Conservation (phyloP, 2,797 vertebrate genomes). For the Hypotaenidia okinawae region DNA sequence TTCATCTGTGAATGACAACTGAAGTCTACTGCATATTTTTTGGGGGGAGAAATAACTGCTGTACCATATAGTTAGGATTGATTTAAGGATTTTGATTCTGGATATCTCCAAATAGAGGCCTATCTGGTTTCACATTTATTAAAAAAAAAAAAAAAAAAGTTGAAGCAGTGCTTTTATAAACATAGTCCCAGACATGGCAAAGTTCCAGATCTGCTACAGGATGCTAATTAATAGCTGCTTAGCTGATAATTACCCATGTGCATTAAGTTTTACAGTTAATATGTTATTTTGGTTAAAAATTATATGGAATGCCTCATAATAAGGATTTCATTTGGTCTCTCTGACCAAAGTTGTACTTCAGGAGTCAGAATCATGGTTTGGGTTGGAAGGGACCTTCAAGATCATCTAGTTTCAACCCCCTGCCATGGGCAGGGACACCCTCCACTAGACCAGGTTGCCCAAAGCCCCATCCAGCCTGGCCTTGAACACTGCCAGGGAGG, state of each 20-base stretch:
- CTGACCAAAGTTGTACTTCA: neutral
- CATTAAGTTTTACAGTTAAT: conserved; percentile 15
- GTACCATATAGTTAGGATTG: neutral
- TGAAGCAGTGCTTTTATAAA: neutral
- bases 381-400: neutral
- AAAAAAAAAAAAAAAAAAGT: neutral
- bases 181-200: neutral
- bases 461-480: neutral
- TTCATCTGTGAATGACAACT: neutral
- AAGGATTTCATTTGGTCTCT: neutral
- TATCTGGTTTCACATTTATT: neutral
- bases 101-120: neutral
- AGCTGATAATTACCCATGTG: neutral
- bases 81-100: neutral
- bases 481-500: neutral
- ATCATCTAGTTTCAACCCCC: neutral
- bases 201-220: neutral
- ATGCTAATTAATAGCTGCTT: neutral
- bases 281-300: neutral
- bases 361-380: neutral
- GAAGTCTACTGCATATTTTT: neutral
- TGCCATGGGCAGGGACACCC: neutral
- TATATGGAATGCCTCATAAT: neutral
- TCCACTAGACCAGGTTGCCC: neutral
- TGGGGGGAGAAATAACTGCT: neutral